Evolutionary conservation across 2,888 invertebrate species (phyloP).

Genomic region (Dascillus cervinus): DNA sequence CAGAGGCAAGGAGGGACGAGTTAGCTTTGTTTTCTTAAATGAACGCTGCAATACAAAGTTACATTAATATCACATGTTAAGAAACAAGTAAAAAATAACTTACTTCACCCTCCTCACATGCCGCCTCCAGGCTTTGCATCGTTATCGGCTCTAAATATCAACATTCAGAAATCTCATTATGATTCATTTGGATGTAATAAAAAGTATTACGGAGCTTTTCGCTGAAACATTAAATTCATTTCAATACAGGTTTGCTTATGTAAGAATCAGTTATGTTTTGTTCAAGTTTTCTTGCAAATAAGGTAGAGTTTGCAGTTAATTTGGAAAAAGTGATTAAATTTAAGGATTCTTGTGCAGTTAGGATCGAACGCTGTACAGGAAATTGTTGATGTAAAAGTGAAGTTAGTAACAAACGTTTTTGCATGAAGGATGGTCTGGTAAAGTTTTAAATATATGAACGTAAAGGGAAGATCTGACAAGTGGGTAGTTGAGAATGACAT

Average conservation of each 20-base stretch:
- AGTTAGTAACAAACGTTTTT: too few species aligned
- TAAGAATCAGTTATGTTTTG: too few species aligned
- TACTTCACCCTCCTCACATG: conserved; percentile 60
- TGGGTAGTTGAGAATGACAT: conserved; percentile 21
- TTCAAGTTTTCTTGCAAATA: too few species aligned
- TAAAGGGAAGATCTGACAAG: conserved; percentile 40
- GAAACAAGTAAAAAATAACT: conserved; percentile 31
- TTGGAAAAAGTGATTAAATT: too few species aligned
- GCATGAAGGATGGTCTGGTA: too few species aligned
- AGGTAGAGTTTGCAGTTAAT: too few species aligned
- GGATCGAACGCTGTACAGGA: too few species aligned
- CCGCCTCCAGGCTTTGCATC: conserved; percentile 60
- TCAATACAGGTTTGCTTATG: too few species aligned
- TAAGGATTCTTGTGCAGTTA: too few species aligned
- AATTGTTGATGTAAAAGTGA: too few species aligned
- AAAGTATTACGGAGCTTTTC: conserved; percentile 2
- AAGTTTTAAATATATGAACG: too few species aligned
- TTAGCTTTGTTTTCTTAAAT: conserved; percentile 35
- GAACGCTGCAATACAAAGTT: conserved; percentile 28
- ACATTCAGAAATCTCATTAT: conserved; percentile 42
- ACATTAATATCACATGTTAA: neutral
- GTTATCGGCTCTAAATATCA: conserved; percentile 42
- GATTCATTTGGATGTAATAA: conserved; percentile 18
- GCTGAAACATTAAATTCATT: too few species aligned
- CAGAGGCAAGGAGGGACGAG: conserved; percentile 36